A percentile compares a stretch with the other conserved stretches of the same genome.
Evolutionary conservation across 2,888 invertebrate genomes (phyloP).

Genomic region (Ornithoptera alexandrae): DNA sequence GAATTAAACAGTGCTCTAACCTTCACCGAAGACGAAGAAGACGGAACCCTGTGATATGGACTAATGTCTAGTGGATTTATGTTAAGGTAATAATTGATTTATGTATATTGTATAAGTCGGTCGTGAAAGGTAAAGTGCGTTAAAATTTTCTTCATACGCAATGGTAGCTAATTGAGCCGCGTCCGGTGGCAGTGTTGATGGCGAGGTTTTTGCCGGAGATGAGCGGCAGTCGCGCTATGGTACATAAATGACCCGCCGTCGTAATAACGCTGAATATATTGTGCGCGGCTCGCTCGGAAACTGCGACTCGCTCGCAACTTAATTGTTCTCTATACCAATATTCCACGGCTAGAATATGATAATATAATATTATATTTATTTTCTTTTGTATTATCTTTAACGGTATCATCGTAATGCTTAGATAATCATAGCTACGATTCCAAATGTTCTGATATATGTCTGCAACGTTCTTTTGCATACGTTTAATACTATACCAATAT

Average conservation of each 20-base stretch:
- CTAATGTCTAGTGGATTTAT: no score
- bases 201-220: slow-evolving; percentile 58
- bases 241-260: slow-evolving; percentile 56
- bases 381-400: not conserved
- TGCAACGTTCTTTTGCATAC: no score
- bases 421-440: not conserved
- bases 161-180: slow-evolving; percentile 63
- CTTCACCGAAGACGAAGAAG: no score
- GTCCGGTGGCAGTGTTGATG: slow-evolving; percentile 63
- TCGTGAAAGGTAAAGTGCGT: slow-evolving; percentile 22
- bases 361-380: slow-evolving; percentile 17
- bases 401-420: not conserved
- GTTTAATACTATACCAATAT: no score
- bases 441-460: no score
- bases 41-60: no score
- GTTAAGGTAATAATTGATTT: no score
- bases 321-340: slow-evolving; percentile 49
- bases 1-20: no score
- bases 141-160: slow-evolving; percentile 42
- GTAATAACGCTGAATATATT: slow-evolving; percentile 62
- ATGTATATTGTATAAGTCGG: no score
- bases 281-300: slow-evolving; percentile 40
- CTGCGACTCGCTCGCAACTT: slow-evolving; percentile 31
- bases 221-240: slow-evolving; percentile 59
- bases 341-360: slow-evolving; percentile 30